phyloP scores from a whole-genome alignment of 2,113 vertebrate species.

The Brienomyrus brachyistius region DNA sequence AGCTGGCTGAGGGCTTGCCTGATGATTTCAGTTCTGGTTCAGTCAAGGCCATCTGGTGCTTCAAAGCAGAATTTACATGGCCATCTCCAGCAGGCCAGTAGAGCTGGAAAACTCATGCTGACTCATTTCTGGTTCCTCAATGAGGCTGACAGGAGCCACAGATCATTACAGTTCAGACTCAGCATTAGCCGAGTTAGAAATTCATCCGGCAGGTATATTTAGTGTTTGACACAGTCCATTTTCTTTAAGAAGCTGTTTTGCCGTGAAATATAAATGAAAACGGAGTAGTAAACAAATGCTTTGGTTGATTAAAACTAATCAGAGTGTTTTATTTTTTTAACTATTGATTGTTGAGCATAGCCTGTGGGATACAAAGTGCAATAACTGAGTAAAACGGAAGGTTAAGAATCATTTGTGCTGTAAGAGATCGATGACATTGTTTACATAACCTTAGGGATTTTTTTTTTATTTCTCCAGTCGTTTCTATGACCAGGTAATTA shows the following conservation, averaged over 20 bases:
- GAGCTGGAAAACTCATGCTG: conserved; percentile 34
- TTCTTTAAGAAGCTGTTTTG: background rate
- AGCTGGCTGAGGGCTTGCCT: conserved; percentile 4
- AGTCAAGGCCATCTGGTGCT: conserved; percentile 46
- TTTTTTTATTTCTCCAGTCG: background rate
- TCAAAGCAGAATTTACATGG: conserved; percentile 42
- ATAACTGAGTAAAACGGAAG: background rate
- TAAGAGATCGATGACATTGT: background rate
- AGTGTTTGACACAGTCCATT: background rate
- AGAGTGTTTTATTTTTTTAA: background rate
- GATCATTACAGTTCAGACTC: background rate
- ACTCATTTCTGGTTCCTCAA: conserved; percentile 15
- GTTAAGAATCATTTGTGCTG: background rate
- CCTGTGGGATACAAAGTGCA: background rate
- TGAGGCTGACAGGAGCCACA: background rate
- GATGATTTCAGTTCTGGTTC: conserved; percentile 39
- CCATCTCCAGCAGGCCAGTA: conserved; percentile 31
- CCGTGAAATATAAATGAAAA: background rate
- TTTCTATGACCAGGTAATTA: background rate
- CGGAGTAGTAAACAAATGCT: background rate
- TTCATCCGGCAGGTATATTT: background rate
- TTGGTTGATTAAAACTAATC: background rate
- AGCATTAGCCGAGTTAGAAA: background rate
- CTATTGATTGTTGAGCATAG: background rate
- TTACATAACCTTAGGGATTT: background rate